Base-by-base conservation (phyloP, 2,888 invertebrate genomes). In the Harmothoe impar region DNA sequence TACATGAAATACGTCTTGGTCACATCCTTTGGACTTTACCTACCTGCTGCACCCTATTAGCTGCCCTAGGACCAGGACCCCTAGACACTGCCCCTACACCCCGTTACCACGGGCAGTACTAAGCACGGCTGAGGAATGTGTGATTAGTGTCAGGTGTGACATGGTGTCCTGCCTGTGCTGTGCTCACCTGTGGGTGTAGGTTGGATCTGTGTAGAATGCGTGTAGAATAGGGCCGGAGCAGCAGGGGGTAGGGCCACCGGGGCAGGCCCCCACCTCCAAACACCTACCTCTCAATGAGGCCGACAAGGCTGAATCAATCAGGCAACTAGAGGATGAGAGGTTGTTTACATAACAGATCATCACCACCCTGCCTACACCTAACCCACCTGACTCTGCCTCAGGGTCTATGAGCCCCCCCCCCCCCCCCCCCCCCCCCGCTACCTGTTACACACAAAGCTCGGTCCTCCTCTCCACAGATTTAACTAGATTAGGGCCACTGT, bases 111-210 rank as follows among this genome's bases (percentile, higher is more conserved):
- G 84, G 51, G 5, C 10, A 3, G 23, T 43, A 51, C 25, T 0
- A 43, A 23, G 43, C n/a, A 33, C 25, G 5, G 35, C 51, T 84
- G 35, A 25, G 51, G 84, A 84, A 84, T 84, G 1, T 43, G 25
- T 84, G 84, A 84, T 84, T 84, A 84, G 33, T 84, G 23, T 33
- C 23, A 84, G 84, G 84, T 84, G 51, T 84, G 84, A 33, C 84
- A 84, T 25, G 0, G 5, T 72, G 72, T 72, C 72, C 5, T 29
- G 25, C 72, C 29, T 72, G 72, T 25, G 3, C 72, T 23, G 29
- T 5, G 72, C 15, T 7, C 3, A 72, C 29, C 15, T 23, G 25
- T 29, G 29, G 72, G 25, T 3, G 72, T 25, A 17, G 0, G 72
- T 23, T 15, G 72, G 72, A 3, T 7, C 17, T 72, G 25, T 43